Percentiles rank a stretch among this genome's conserved stretches.
Evolutionary conservation across 2,113 vertebrate species (phyloP).

Genomic region (Dolichotis patagonum): DNA sequence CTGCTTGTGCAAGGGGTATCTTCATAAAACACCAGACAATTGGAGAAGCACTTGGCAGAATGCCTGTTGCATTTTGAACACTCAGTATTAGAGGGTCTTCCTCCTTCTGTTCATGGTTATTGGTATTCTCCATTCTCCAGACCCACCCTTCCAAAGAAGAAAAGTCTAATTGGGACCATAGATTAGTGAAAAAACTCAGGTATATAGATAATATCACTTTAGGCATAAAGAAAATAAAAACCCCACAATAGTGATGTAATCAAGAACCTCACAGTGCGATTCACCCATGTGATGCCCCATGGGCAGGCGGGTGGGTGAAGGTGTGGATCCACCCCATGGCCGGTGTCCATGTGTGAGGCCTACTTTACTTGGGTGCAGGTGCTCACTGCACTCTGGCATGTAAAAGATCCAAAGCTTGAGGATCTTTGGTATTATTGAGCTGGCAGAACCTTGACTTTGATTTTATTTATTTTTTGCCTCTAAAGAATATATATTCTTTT

Average conservation of each 20-base stretch:
- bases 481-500: too few relatives aligned
- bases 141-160: background rate
- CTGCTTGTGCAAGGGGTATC: background rate
- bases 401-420: background rate
- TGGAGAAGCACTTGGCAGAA: rapidly evolving
- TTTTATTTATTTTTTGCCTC: background rate
- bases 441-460: background rate
- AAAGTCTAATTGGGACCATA: background rate
- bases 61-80: rapidly evolving
- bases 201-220: background rate
- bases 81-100: rapidly evolving
- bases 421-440: background rate
- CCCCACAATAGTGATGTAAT: background rate
- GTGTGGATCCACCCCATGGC: rapidly evolving
- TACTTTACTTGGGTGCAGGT: background rate
- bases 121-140: background rate
- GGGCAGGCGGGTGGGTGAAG: rapidly evolving
- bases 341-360: rapidly evolving
- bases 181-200: background rate
- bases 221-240: background rate
- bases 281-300: rapidly evolving
- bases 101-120: rapidly evolving
- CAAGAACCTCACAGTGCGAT: background rate
- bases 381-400: background rate
- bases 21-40: rapidly evolving